Conservation (phyloP, 2,113 vertebrate genomes). For the Okapia johnstoni region DNA sequence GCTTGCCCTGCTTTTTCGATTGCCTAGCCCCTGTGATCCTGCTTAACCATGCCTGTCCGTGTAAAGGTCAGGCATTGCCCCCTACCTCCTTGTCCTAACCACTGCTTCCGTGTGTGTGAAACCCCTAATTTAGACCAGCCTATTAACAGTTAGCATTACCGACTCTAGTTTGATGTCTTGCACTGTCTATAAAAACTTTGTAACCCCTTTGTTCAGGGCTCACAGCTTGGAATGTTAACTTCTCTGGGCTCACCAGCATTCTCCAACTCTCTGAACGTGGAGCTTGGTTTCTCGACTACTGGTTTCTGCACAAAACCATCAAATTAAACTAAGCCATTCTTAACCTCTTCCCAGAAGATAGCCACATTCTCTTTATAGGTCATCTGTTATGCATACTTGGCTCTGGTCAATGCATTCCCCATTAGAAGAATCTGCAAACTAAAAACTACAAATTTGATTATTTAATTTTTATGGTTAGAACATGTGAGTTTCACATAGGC, state of each 20-base stretch:
- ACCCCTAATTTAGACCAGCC: not conserved
- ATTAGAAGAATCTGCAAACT: not conserved
- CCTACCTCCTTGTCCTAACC: not conserved
- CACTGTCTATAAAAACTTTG: not conserved
- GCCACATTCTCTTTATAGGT: not conserved
- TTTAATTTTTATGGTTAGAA: not conserved
- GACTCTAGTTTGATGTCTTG: not conserved
- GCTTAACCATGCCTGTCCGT: not conserved
- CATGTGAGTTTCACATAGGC: not conserved
- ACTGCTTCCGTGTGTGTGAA: not conserved
- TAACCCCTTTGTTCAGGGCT: not conserved
- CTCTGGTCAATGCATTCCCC: not conserved
- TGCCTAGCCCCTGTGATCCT: not conserved
- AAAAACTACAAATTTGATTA: not conserved
- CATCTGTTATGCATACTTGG: not conserved
- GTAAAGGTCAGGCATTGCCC: not conserved
- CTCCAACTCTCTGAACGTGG: fast-evolving
- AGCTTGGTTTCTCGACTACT: not conserved
- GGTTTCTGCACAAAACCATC: not conserved
- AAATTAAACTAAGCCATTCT: not conserved
- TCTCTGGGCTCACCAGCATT: fast-evolving
- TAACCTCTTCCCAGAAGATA: not conserved
- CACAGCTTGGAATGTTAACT: not conserved
- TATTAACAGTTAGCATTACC: not conserved
- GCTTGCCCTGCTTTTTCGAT: not conserved